Conservation (phyloP, 2,888 invertebrate genomes). For the Cephus pulcher region DNA sequence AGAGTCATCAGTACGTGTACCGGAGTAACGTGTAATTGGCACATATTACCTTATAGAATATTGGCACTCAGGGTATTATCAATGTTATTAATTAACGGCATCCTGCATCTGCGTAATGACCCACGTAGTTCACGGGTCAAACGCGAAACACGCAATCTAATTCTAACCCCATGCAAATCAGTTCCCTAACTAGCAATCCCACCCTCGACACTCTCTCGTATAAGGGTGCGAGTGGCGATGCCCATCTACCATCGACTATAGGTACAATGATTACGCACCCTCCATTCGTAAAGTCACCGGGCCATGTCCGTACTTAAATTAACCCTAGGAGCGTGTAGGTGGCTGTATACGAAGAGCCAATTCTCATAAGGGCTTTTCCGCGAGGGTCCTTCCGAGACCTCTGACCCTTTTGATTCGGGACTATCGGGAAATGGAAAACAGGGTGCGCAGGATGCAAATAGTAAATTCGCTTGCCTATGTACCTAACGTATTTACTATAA, state of each 20-base stretch:
- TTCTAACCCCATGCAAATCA: constrained; percentile 50
- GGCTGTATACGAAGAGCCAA: neutral
- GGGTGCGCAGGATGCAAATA: constrained; percentile 21
- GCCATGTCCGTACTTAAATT: constrained; percentile 28
- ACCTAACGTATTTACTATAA: neutral
- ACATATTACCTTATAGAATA: neutral
- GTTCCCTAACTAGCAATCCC: constrained; percentile 41
- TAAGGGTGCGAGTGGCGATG: neutral
- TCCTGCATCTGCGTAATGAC: neutral
- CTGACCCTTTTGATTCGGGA: constrained; percentile 27
- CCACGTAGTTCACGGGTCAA: constrained; percentile 28
- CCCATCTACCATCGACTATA: neutral
- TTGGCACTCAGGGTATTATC: neutral
- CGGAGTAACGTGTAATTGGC: neutral
- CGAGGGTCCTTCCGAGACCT: constrained; percentile 29
- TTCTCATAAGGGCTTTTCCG: constrained; percentile 5
- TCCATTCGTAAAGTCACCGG: constrained; percentile 9
- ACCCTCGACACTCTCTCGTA: constrained; percentile 43
- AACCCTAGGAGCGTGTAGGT: constrained; percentile 26
- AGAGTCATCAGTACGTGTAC: neutral
- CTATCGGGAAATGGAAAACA: constrained; percentile 42
- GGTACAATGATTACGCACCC: neutral
- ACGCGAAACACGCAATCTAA: constrained; percentile 43
- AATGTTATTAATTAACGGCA: neutral
- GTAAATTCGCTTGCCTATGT: neutral